Evolutionary conservation across 2,888 invertebrate genomes (phyloP), one percentile per base, ranked within the genome.

Genomic region (Drosophila neutralis): DNA sequence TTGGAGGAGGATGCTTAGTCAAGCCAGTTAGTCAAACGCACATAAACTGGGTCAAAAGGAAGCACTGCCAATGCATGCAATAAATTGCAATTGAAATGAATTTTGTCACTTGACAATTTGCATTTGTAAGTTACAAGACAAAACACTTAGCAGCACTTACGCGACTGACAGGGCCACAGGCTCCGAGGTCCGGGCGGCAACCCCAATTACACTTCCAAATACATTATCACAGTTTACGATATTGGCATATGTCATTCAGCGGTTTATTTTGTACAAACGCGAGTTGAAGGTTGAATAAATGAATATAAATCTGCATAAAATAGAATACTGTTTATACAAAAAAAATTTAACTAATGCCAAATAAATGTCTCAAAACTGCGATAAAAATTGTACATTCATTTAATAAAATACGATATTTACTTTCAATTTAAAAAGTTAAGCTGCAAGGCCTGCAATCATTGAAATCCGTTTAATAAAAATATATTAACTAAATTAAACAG

Each of bases 81-180:
- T 88, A 88, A 85, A 85, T 78, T 85, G 75, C 81, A 73, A 80
- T 68, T 65, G 69, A 76, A 88, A 83, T 83, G 69, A 81, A 70
- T 83, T 86, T 83, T 88, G 84, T 88, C 84, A 88, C 80, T 71
- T 72, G 73, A 75, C 76, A 82, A 80, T 86, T 83, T 86, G 83
- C 84, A 88, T 84, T 84, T 76, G 83, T 69, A 80, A 80, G 80
- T 86, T 78, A 88, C 84, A 85, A 80, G 84, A 85, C 87, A 85
- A 85, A 85, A 88, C 84, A 85, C 84, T 85, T 88, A 85, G 73
- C 81, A 70, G 79, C 87, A 76, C 65, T 79, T 81, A 71, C 35
- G 57, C 58, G 63, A 60, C 51, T 74, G 81, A 80, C 77, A 75
- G 68, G 84, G 75, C 63, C 70, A 75, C 71, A 65, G 61, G 72